phyloP scores from a whole-genome alignment of 2,113 vertebrate genomes.

The Clarias gariepinus region DNA sequence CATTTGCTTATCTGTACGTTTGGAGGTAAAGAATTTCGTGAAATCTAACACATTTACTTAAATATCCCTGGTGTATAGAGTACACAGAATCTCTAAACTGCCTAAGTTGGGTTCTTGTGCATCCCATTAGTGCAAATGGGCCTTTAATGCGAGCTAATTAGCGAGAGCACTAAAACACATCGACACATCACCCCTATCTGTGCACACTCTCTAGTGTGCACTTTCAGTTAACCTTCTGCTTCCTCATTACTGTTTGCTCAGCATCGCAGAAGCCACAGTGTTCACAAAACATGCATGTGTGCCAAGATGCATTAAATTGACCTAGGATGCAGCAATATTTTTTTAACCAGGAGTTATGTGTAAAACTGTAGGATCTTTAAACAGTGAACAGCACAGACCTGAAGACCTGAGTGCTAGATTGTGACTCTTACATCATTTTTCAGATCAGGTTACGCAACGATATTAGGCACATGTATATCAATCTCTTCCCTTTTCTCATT shows the following conservation, averaged over 20 bases:
- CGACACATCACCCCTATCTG: slow-evolving; percentile 18
- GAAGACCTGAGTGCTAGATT: not conserved
- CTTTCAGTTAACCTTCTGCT: slow-evolving; percentile 29
- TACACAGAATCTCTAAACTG: not conserved
- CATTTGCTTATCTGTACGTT: not conserved
- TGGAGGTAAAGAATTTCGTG: not conserved
- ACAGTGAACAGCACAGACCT: not conserved
- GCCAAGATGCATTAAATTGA: slow-evolving; percentile 27
- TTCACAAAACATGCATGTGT: not conserved
- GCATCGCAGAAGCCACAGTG: not conserved
- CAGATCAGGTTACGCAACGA: not conserved
- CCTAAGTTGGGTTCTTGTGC: not conserved
- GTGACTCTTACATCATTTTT: not conserved
- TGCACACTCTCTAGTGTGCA: slow-evolving; percentile 20
- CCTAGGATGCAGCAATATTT: not conserved
- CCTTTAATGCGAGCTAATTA: slow-evolving; percentile 41
- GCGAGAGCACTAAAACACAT: slow-evolving; percentile 13
- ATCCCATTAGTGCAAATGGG: slow-evolving; percentile 19
- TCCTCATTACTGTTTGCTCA: slow-evolving; percentile 34
- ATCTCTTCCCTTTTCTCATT: not conserved
- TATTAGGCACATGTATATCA: not conserved
- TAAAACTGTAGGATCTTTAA: not conserved
- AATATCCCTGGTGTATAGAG: not conserved
- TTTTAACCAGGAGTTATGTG: not conserved
- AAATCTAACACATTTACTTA: not conserved